Conservation (phyloP, 2,113 vertebrate species). For the Columba janthina region DNA sequence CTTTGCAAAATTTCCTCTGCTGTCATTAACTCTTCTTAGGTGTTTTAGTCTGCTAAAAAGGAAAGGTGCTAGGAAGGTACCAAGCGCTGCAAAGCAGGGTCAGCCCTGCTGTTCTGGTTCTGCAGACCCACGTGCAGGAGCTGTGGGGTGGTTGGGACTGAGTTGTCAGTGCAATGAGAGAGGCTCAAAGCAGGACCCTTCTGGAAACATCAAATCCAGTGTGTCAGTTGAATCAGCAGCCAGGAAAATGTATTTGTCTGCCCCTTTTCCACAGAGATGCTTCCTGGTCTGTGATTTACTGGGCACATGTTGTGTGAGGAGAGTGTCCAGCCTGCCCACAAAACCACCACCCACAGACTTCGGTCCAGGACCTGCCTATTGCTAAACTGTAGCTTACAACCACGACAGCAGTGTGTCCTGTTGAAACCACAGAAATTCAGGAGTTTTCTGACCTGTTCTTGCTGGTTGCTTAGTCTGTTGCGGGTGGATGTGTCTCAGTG, state of each 20-base stretch:
- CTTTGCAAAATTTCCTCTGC: neutral
- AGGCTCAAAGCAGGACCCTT: neutral
- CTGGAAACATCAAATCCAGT: neutral
- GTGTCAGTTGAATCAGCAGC: neutral
- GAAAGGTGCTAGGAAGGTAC: neutral
- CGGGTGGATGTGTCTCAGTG: neutral
- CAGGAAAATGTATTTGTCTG: neutral
- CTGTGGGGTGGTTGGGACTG: neutral
- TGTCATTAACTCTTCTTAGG: neutral
- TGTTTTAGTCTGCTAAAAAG: neutral
- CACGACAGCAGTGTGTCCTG: neutral
- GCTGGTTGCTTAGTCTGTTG: neutral
- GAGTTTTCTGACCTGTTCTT: neutral
- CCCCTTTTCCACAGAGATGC: neutral
- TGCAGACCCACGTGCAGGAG: neutral
- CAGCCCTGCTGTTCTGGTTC: neutral
- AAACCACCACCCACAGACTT: neutral
- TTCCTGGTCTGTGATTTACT: neutral
- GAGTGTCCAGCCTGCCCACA: neutral
- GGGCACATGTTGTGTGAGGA: neutral
- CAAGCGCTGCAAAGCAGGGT: neutral
- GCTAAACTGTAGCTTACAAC: neutral
- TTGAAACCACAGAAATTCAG: neutral
- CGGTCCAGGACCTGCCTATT: neutral
- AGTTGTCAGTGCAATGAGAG: neutral